Evolutionary conservation across 2,113 vertebrate genomes (phyloP).

Genomic region (Poicephalus gulielmi): DNA sequence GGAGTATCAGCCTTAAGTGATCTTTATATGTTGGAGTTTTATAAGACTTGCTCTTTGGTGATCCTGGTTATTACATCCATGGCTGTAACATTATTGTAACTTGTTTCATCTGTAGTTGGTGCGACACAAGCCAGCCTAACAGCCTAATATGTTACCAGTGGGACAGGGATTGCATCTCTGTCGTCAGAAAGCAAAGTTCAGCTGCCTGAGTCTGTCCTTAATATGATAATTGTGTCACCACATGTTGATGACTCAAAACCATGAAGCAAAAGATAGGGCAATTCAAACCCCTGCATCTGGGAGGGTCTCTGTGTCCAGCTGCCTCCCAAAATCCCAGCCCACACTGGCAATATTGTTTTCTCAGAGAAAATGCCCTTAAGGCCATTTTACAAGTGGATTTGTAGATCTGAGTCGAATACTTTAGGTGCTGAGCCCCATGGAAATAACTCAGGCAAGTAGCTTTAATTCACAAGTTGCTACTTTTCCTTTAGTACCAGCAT

Average conservation of each 20-base stretch:
- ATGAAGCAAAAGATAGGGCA: not conserved
- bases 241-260: not conserved
- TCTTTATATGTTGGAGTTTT: not conserved
- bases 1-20: not conserved
- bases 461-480: not conserved
- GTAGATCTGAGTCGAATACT: not conserved
- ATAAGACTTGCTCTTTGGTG: not conserved
- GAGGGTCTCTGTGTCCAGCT: not conserved
- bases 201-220: not conserved
- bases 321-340: not conserved
- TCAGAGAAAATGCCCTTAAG: not conserved
- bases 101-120: not conserved
- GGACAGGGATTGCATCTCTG: not conserved
- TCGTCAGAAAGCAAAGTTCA: slow-evolving; percentile 2
- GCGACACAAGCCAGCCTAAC: not conserved
- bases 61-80: not conserved
- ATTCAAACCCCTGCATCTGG: not conserved
- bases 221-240: not conserved
- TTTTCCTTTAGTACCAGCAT: not conserved
- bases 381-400: not conserved
- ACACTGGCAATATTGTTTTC: not conserved
- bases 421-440: not conserved
- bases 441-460: not conserved
- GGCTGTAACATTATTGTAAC: not conserved
- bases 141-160: not conserved